Base-by-base conservation (phyloP, 2,113 vertebrate species). In the Protomyctophum bolini region DNA sequence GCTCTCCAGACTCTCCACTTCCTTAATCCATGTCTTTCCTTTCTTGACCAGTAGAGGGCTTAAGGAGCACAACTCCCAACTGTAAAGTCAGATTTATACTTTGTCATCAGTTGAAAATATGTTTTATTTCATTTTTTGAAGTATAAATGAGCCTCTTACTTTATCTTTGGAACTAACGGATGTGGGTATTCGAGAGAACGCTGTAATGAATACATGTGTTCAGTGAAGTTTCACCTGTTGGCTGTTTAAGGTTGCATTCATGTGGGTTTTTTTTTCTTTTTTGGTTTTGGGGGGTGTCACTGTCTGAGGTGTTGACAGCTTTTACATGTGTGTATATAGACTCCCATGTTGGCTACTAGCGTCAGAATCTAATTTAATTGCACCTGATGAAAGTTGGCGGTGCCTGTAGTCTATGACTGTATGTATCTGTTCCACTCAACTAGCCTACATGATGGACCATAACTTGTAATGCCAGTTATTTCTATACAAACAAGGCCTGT, bases 251-350 rank as follows among this genome's bases (percentile, higher is more conserved):
- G 21, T 62, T 73, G n/a, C 58, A 28, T 78, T 81, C 46, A 7
- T 12, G 33, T 41, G 14, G 52, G 56, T 41, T 57, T 56, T 15
- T 51, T 49, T 72, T 46, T 15, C 55, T 55, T 55, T 55, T 59
- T 15, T 21, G 21, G 7, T 12, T 7, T 15, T 56, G 4, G 47
- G 3, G 33, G 33, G 33, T 41, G 33, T 41, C 33, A 41, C 33
- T 41, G 33, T 41, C 57, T 48, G 14, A 47, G 11, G 66, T 66
- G 14, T 68, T 46, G 48, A 56, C 33, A 52, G 46, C 9, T 41
- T 86, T 82, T 83, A 79, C 71, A 71, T 75, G 58, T 52, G 7
- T 89, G 69, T 85, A 70, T 60, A 82, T 87, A 83, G 70, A 80
- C 70, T 65, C 45, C 21, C 59, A 64, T 74, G 77, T 85, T 89